Evolutionary conservation across 2,888 invertebrate genomes (phyloP), one percentile per base, ranked within the genome.

Genomic region (Agrotis clavis): DNA sequence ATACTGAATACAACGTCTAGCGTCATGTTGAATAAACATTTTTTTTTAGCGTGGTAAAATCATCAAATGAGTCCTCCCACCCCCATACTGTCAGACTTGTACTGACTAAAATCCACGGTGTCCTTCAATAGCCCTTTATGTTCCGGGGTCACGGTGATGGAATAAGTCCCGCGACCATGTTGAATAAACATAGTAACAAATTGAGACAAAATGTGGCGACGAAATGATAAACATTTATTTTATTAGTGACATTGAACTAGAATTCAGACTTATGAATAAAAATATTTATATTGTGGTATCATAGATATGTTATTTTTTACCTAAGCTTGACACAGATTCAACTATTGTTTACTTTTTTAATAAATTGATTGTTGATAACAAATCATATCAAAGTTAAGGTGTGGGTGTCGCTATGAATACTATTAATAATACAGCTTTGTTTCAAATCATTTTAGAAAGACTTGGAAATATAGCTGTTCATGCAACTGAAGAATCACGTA

Each of bases 11-110:
- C 41, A 41, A 9, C n/a, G 59, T 65, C 54, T 77, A 35, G 59
- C 57, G 30, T 41, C 51, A 25, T 73, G 54, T 68, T 77, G 63
- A 64, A 64, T 77, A 73, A 78, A 61, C 67, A 67, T 30, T n/a
- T n/a, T n/a, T n/a, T n/a, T n/a, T n/a, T n/a, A n/a, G n/a, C n/a
- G n/a, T n/a, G n/a, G n/a, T n/a, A n/a, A n/a, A n/a, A n/a, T n/a
- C n/a, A n/a, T n/a, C n/a, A n/a, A n/a, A n/a, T n/a, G n/a, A n/a
- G n/a, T n/a, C n/a, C n/a, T n/a, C n/a, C n/a, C n/a, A n/a, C n/a
- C n/a, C n/a, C n/a, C n/a, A n/a, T n/a, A n/a, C n/a, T n/a, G n/a
- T n/a, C n/a, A n/a, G n/a, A n/a, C n/a, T n/a, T n/a, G n/a, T n/a
- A n/a, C n/a, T n/a, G n/a, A n/a, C n/a, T n/a, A n/a, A n/a, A n/a